A percentile compares a stretch with the other conserved stretches of the same genome.
These are phyloP conservation scores for Ceyx cyanopectus DNA, from an alignment of 2,113 vertebrate genomes.

Conservation along the genomic window DNA sequence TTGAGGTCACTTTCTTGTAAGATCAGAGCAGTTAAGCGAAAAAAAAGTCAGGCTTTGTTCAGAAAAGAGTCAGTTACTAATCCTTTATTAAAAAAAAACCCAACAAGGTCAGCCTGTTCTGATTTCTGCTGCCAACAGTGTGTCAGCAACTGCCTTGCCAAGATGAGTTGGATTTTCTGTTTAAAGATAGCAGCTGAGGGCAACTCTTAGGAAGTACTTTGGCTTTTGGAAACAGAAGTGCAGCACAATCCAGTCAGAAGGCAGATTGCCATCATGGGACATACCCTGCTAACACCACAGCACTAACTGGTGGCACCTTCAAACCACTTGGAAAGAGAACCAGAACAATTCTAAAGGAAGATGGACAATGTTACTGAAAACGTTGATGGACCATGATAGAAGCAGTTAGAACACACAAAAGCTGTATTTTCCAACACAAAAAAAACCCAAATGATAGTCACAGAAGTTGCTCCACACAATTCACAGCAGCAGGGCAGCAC, in stretches of 20 bases:
- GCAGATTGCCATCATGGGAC: background rate
- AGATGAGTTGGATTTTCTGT: background rate
- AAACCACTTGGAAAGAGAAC: background rate
- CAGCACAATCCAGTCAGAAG: background rate
- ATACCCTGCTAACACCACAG: background rate
- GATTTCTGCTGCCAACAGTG: background rate
- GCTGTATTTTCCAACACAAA: background rate
- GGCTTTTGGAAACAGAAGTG: background rate
- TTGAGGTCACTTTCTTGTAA: background rate
- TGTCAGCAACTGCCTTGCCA: background rate
- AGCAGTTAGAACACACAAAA: background rate
- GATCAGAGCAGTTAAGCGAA: constrained; percentile 2
- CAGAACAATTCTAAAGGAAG: background rate
- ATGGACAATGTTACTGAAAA: background rate
- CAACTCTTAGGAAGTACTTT: background rate
- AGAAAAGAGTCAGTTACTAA: background rate
- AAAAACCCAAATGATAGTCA: background rate
- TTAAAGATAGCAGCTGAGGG: background rate
- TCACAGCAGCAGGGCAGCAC: background rate
- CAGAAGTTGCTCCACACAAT: background rate
- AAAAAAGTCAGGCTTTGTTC: background rate
- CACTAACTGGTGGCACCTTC: background rate
- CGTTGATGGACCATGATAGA: background rate
- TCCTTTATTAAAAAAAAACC: background rate
- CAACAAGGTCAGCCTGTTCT: background rate